Evolutionary conservation across 2,113 vertebrate species (phyloP).

Genomic region (Cranoglanis bouderius): DNA sequence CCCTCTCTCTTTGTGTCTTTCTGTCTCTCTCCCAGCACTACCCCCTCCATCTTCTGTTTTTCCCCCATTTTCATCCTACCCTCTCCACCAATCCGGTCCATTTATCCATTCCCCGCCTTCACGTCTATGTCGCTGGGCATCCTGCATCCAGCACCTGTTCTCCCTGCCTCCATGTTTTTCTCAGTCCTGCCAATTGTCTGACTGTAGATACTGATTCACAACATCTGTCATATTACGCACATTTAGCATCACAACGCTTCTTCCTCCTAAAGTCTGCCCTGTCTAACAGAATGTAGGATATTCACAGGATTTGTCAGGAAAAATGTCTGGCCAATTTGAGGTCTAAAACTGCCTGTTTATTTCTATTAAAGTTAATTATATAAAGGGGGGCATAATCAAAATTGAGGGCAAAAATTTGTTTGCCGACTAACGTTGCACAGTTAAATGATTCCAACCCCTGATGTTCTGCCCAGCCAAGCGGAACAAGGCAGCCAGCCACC

Average conservation of each 20-base stretch:
- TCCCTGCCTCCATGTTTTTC: constrained; percentile 22
- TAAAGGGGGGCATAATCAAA: not conserved
- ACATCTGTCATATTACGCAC: constrained; percentile 22
- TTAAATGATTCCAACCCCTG: not conserved
- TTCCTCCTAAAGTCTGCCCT: not conserved
- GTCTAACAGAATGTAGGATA: not conserved
- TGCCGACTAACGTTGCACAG: not conserved
- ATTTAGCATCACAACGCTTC: not conserved
- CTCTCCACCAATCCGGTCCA: constrained; percentile 20
- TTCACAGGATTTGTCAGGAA: not conserved
- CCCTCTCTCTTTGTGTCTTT: constrained; percentile 46
- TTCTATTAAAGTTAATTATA: not conserved
- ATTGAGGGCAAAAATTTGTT: constrained; percentile 7
- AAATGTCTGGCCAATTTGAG: not conserved
- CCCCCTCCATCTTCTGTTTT: constrained; percentile 17
- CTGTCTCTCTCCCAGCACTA: constrained; percentile 7
- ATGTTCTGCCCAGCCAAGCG: constrained; percentile 46
- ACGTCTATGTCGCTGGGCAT: not conserved
- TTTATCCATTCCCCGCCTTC: constrained; percentile 23
- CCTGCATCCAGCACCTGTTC: constrained; percentile 22
- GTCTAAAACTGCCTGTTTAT: not conserved
- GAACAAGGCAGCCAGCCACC: constrained; percentile 42
- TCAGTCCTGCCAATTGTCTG: not conserved
- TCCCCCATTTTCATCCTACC: constrained; percentile 15
- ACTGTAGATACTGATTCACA: constrained; percentile 29